Base-by-base conservation (phyloP, 2,797 vertebrate genomes). In the Rhinophrynus dorsalis region DNA sequence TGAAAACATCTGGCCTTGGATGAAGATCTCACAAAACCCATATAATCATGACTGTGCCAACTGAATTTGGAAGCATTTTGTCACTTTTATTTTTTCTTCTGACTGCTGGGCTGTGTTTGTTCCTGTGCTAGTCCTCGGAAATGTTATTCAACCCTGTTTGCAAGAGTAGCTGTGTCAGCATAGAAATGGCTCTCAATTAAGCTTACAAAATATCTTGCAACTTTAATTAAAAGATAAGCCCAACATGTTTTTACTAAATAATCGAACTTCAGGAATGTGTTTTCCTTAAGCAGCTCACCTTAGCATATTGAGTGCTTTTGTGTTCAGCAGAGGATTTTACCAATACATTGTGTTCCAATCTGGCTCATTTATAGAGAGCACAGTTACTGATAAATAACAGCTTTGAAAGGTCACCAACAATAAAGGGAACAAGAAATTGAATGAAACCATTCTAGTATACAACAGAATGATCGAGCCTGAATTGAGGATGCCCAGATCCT, bases 1-100 rank as follows among this genome's bases (percentile, higher is more conserved):
- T 55, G 61, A 79, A 80, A 78, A 79, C 75, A 80, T 80, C 77
- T 82, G 76, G 80, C 70, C 35, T 15, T 82, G 83, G 88, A 91
- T 87, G 84, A 89, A 90, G 87, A 89, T 67, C 56, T 85, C 87
- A 86, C 81, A 90, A 84, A 77, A 86, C 87, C 83, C 83, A 38
- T 15, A 51, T 38, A 81, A 75, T 81, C 79, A 78, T 84, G 88
- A 90, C 84, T 88, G 83, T 79, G 83, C 82, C 84, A 81, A 88
- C 85, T 90, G 89, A 88, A 83, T 45, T 81, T 80, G 82, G 86
- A 89, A 80, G 76, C 77, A 77, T 81, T 85, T 76, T 77, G 66
- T 74, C 30, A 32, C 56, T 78, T 69, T 56, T 51, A 55, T 68
- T 55, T 62, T 65, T 40, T 8, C 26, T n/a, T 9, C 11, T 76